Evolutionary conservation across 2,888 invertebrate species (phyloP).

Genomic region (Ormyrus labotus): DNA sequence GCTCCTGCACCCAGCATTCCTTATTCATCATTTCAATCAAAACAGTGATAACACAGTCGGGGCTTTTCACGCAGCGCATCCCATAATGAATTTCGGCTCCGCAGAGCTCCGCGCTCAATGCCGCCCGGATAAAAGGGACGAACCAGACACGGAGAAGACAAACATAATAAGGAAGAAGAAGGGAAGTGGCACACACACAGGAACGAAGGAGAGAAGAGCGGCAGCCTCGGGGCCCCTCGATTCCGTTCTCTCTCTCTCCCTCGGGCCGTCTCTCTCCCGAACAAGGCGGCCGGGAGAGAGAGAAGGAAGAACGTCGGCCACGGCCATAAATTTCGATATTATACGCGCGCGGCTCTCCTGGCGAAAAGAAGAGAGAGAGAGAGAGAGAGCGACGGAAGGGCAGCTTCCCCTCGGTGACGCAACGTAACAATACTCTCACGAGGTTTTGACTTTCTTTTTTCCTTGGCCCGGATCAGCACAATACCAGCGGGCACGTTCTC

Average conservation of each 20-base stretch:
- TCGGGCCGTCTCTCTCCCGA: constrained; percentile 49
- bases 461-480: constrained; percentile 54
- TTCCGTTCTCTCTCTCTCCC: not conserved
- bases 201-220: constrained; percentile 13
- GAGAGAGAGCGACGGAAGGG: constrained; percentile 9
- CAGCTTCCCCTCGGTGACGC: constrained; percentile 52
- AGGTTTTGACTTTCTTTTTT: constrained; percentile 63
- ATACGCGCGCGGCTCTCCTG: constrained; percentile 65
- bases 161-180: constrained; percentile 56
- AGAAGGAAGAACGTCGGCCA: constrained; percentile 54
- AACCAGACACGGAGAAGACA: constrained; percentile 28
- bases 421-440: constrained; percentile 59
- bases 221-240: constrained; percentile 11
- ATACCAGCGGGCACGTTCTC: constrained; percentile 54
- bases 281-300: constrained; percentile 57
- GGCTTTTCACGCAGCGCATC: constrained; percentile 27
- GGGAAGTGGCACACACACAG: constrained; percentile 22
- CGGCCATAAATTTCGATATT: constrained; percentile 75
- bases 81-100: constrained; percentile 41
- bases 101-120: not conserved
- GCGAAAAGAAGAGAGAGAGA: constrained; percentile 43
- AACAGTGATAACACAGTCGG: constrained; percentile 43
- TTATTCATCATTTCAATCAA: constrained; percentile 52
- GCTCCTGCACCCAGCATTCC: not conserved
- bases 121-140: constrained; percentile 30